phyloP scores from a whole-genome alignment of 2,797 vertebrate species.

The Malacoctenus gilli region DNA sequence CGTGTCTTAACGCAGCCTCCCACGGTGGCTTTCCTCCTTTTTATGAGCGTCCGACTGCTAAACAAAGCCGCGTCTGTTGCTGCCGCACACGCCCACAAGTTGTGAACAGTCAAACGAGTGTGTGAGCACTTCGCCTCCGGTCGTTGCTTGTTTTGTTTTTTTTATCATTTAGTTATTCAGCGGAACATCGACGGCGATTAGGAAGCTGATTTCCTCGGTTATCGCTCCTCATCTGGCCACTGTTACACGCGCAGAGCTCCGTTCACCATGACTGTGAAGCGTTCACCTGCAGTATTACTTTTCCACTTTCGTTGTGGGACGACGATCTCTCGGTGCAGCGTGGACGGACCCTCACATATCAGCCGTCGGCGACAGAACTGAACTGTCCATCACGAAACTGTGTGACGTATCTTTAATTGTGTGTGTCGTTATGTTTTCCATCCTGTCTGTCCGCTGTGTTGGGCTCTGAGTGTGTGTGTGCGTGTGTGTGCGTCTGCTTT shows the following conservation, averaged over 20 bases:
- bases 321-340: too few relatives aligned
- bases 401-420: too few relatives aligned
- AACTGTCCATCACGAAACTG: too few relatives aligned
- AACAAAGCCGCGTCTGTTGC: not conserved
- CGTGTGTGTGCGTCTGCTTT: slow-evolving; percentile 9
- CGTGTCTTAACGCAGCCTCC: slow-evolving; percentile 13
- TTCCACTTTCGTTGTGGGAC: slow-evolving; percentile 1
- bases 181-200: not conserved
- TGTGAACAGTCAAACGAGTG: not conserved
- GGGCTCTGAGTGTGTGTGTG: slow-evolving; percentile 5
- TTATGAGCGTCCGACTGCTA: not conserved
- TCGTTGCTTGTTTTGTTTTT: too few relatives aligned
- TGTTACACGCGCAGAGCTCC: too few relatives aligned
- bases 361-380: too few relatives aligned
- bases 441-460: not conserved
- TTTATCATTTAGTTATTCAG: not conserved
- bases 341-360: too few relatives aligned
- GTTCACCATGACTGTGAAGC: too few relatives aligned
- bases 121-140: not conserved
- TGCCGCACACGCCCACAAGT: too few relatives aligned
- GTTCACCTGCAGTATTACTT: slow-evolving; percentile 73
- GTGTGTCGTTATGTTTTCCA: slow-evolving; percentile 13
- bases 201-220: not conserved
- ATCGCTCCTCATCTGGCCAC: too few relatives aligned
- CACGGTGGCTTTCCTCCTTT: not conserved